A percentile compares a stretch with the other conserved stretches of the same genome.
These are phyloP conservation scores for Grus americana DNA, from an alignment of 2,113 vertebrate species.

Conservation along the genomic window DNA sequence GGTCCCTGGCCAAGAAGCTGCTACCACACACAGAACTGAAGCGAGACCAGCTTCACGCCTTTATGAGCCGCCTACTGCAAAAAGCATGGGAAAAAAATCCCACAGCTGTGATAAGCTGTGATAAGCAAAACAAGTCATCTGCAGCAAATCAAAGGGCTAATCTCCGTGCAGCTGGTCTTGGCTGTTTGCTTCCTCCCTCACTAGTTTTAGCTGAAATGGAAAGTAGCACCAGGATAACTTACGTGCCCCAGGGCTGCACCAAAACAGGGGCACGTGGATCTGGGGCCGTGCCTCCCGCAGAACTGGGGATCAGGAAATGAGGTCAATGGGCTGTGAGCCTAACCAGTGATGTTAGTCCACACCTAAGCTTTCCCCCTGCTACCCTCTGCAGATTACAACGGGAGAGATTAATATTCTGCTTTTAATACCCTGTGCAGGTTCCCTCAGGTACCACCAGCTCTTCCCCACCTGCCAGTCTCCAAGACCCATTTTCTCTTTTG, in stretches of 20 bases:
- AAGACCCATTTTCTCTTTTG: not conserved
- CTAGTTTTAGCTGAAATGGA: not conserved
- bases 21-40: not conserved
- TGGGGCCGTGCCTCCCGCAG: fast-evolving
- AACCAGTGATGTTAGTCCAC: not conserved
- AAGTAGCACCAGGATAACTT: not conserved
- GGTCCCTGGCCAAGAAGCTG: not conserved
- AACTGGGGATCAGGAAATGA: fast-evolving
- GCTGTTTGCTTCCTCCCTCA: not conserved
- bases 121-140: conserved; percentile 5
- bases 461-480: not conserved
- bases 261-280: not conserved
- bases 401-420: not conserved
- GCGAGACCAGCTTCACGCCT: not conserved
- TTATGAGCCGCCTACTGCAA: not conserved
- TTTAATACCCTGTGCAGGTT: fast-evolving
- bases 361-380: no score
- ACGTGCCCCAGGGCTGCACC: fast-evolving
- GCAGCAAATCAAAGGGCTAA: conserved; percentile 25
- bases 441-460: not conserved
- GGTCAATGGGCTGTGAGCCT: not conserved
- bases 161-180: not conserved
- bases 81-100: not conserved
- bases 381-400: not conserved
- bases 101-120: not conserved